Conservation (phyloP, 23 tunicate species). For the Diplosoma virens region DNA sequence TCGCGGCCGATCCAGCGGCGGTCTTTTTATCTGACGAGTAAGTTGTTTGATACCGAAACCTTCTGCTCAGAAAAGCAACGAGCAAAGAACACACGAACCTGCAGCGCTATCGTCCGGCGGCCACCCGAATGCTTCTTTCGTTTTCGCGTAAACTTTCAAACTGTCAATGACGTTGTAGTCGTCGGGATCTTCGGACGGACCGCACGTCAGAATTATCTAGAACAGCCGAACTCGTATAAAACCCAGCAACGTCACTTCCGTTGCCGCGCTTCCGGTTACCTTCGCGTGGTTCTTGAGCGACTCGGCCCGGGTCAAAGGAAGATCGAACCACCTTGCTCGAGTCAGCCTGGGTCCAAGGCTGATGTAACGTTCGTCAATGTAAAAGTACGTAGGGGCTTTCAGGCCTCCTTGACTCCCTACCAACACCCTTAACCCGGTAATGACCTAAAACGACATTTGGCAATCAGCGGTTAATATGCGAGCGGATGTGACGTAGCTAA, state of each 20-base stretch:
- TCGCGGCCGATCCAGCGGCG: background rate
- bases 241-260: background rate
- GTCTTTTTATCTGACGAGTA: slow-evolving; percentile 1
- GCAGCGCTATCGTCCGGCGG: slow-evolving; percentile 48
- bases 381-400: slow-evolving; percentile 58
- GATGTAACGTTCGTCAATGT: slow-evolving; percentile 60
- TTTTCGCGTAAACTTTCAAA: slow-evolving; percentile 78
- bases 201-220: slow-evolving; percentile 48
- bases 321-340: slow-evolving; percentile 85
- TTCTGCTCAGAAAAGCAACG: background rate
- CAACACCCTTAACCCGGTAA: slow-evolving; percentile 75
- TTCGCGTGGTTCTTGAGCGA: slow-evolving; percentile 35
- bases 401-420: slow-evolving; percentile 71
- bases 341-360: slow-evolving; percentile 53
- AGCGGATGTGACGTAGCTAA: background rate
- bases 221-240: background rate
- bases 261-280: too few species aligned
- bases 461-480: background rate
- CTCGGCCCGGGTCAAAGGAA: slow-evolving; percentile 83
- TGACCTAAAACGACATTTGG: slow-evolving; percentile 36
- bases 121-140: slow-evolving; percentile 77
- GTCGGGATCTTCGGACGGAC: slow-evolving; percentile 66
- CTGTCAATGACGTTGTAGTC: slow-evolving; percentile 76
- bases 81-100: background rate
- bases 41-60: background rate